Conservation (phyloP, 2,888 invertebrate genomes). For the Papilio gigon region DNA sequence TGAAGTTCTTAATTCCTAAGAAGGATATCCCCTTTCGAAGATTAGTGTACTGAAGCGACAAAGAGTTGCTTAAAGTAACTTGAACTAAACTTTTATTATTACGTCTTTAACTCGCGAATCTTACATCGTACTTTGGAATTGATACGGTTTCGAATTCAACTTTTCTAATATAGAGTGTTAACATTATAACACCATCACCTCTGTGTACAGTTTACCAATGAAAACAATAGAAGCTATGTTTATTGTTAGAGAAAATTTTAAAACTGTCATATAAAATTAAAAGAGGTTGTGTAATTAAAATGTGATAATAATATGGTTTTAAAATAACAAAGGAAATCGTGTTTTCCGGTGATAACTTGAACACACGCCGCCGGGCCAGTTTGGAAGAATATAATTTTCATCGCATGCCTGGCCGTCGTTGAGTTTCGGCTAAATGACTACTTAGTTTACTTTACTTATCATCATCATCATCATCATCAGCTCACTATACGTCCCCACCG, state of each 20-base stretch:
- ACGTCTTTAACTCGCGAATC: conserved; percentile 6
- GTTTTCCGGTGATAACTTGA: background rate
- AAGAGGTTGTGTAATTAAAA: background rate
- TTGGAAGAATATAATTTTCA: background rate
- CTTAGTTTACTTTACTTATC: background rate
- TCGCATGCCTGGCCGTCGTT: conserved; percentile 1
- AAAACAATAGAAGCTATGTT: background rate
- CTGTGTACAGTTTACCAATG: background rate
- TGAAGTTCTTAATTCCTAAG: conserved; percentile 47
- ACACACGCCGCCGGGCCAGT: background rate
- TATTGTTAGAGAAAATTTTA: background rate
- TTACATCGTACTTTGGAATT: conserved; percentile 9
- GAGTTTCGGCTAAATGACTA: background rate
- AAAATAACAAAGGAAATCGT: background rate
- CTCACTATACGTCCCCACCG: too few species aligned
- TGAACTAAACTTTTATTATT: conserved; percentile 36
- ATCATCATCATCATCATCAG: too few species aligned
- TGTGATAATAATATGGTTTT: too few species aligned
- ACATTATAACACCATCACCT: background rate
- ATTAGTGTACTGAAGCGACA: conserved; percentile 48
- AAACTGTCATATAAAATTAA: background rate
- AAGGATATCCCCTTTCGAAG: conserved; percentile 56
- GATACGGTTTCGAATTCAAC: conserved; percentile 6
- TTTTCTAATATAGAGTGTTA: conserved; percentile 2
- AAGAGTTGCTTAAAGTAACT: conserved; percentile 38